Percentiles rank a stretch among this genome's conserved stretches.
phyloP scores from a whole-genome alignment of 2,113 vertebrate species.

The Xiphophorus hellerii region DNA sequence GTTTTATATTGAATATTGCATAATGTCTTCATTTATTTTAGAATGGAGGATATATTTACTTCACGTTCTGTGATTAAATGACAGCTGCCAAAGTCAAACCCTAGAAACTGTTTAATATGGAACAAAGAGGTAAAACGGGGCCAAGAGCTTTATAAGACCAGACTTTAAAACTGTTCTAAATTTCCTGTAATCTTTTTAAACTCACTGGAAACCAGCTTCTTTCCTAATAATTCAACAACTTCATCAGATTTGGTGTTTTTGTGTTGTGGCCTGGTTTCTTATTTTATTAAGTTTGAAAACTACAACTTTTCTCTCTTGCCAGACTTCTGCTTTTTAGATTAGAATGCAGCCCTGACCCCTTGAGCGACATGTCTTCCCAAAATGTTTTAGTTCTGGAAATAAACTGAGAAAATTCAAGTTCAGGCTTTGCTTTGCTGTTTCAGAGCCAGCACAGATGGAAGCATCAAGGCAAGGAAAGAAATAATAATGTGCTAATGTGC shows the following conservation, averaged over 20 bases:
- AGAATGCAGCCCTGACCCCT: conserved; percentile 17
- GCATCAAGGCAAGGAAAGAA: background rate
- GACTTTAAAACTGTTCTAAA: background rate
- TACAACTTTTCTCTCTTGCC: conserved; percentile 30
- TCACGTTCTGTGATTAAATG: conserved; percentile 13
- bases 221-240: background rate
- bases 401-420: conserved; percentile 30
- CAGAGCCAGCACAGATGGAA: conserved; percentile 21
- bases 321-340: conserved; percentile 48
- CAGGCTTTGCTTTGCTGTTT: conserved; percentile 25
- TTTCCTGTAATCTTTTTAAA: background rate
- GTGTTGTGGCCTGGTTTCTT: background rate
- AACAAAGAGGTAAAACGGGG: background rate
- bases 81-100: conserved; percentile 1
- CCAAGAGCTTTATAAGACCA: conserved; percentile 6
- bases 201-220: background rate
- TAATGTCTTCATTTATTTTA: conserved; percentile 11
- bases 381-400: conserved; percentile 36
- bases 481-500: conserved; percentile 5
- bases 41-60: background rate
- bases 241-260: background rate
- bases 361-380: conserved; percentile 20
- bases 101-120: conserved; percentile 1
- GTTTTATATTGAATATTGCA: background rate
- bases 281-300: background rate